A percentile compares a stretch with the other conserved stretches of the same genome.
phyloP scores from a whole-genome alignment of 2,888 invertebrate species.

The Bellardia bayeri region DNA sequence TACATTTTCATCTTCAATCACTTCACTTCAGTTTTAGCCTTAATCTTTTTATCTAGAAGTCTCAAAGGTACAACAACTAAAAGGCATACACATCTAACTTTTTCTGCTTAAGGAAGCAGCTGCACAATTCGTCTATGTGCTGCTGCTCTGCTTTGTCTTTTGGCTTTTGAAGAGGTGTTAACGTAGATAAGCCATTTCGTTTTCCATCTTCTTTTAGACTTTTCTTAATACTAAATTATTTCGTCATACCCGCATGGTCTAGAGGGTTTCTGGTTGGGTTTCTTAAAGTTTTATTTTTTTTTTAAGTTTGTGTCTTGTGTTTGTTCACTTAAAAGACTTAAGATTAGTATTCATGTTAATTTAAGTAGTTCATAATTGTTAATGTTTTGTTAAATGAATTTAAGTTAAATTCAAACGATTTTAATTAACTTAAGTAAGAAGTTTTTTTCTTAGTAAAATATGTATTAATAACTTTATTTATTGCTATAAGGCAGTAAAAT shows the following conservation, averaged over 20 bases:
- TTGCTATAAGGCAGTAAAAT: too few relatives aligned
- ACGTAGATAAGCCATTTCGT: conserved; percentile 16
- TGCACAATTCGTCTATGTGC: conserved; percentile 10
- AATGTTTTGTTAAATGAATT: not conserved
- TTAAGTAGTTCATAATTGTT: conserved; percentile 9
- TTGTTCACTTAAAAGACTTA: not conserved
- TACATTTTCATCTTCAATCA: not conserved
- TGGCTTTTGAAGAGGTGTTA: conserved; percentile 21
- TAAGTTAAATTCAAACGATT: not conserved
- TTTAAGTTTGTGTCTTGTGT: too few relatives aligned
- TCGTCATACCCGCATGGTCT: not conserved
- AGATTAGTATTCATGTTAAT: not conserved
- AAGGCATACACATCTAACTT: not conserved
- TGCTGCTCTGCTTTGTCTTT: not conserved
- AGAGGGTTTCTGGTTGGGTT: not conserved
- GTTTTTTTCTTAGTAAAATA: too few relatives aligned
- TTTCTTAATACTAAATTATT: conserved; percentile 8
- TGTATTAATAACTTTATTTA: too few relatives aligned
- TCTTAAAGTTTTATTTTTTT: not conserved
- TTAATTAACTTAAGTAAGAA: too few relatives aligned
- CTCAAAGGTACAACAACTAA: not conserved
- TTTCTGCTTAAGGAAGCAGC: conserved; percentile 24
- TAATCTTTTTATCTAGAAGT: conserved; percentile 36
- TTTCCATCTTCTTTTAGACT: not conserved
- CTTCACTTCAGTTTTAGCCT: not conserved